Base-by-base conservation (phyloP, 2,888 invertebrate species). In the Agrochola litura region DNA sequence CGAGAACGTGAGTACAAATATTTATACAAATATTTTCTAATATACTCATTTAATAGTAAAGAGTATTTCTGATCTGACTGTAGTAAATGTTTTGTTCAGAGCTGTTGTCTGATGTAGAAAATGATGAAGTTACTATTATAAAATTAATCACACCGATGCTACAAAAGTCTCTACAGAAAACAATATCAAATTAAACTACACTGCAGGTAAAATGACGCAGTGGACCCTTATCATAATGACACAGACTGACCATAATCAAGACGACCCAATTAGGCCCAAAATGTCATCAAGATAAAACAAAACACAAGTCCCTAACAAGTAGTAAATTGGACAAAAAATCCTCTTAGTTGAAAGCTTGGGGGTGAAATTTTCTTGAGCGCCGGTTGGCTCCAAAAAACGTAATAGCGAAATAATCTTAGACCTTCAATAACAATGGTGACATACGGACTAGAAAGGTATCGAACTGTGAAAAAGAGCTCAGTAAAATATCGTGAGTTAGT, bases 331-430 rank as follows among this genome's bases (percentile, higher is more conserved):
- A 86, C 81, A 76, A 69, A 81, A 86, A 85, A 83, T 84, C 76
- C 77, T 88, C 79, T 86, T 72, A 88, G 67, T 88, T 78, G 80
- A 84, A 58, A 84, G 69, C 77, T 87, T 84, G 72, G 43, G 81
- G 66, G 64, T 58, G 54, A 79, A 85, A 81, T 82, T 81, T 81
- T 83, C 82, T 82, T 73, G 79, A 82, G 74, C 63, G 72, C 72
- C 74, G 73, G 81, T 78, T 86, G 75, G 77, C 77, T 69, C 73
- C 72, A 83, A 83, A 89, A 88, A 89, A 85, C 70, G 85, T 89
- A 87, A 88, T 84, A 86, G 86, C 81, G 76, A 89, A 89, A 89
- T 89, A 88, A 86, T 89, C 86, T 84, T 75, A 77, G 81, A 71
- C 73, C 86, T 81, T 76, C 81, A 80, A 87, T 86, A 89, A 86